Evolutionary conservation across 1,140 invertebrate genomes (phyloP), one percentile per base, ranked within the genome.

Genomic region (Aleiodes sp.): DNA sequence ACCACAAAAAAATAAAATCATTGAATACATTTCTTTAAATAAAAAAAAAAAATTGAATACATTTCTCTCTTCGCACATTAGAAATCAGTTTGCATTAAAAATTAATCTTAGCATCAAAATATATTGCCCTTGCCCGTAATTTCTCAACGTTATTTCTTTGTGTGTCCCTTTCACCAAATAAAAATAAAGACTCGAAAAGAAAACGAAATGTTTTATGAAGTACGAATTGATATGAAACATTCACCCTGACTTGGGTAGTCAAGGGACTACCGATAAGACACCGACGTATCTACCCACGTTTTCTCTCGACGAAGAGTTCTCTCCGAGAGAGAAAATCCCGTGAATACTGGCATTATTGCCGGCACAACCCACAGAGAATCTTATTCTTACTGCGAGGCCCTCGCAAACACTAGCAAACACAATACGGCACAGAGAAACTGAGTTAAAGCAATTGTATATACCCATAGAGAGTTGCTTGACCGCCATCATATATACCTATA

Each of bases 191-290:
- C 16, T 52, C 21, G 46, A 24, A 24, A 21, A 52, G 26, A 52
- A 52, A 52, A n/a, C n/a, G n/a, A 24, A 52, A 52, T 52, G 46
- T 21, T 52, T 52, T 52, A 52, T 52, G 46, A 24, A 24, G 46
- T 52, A 52, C 46, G 46, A 52, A 52, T 52, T 52, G 46, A 52
- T 52, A 52, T 52, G 46, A 52, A 52, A 52, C 19, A 21, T 24
- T 52, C 19, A 4, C 19, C 10, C 10, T 21, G 10, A 52, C 46
- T 52, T 1, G 46, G 46, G 46, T 52, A 52, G 46, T 52, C 46
- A 52, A 52, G 46, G 46, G 46, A 52, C 46, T 52, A 52, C 46
- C 46, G 46, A 52, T 52, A 52, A 52, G 46, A 52, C 46, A 52
- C 46, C 46, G 46, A 52, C 46, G 46, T 52, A 52, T 52, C 46